These are phyloP conservation scores for Myotis daubentonii DNA, from an alignment of 2,797 vertebrate species.

Conservation along the genomic window DNA sequence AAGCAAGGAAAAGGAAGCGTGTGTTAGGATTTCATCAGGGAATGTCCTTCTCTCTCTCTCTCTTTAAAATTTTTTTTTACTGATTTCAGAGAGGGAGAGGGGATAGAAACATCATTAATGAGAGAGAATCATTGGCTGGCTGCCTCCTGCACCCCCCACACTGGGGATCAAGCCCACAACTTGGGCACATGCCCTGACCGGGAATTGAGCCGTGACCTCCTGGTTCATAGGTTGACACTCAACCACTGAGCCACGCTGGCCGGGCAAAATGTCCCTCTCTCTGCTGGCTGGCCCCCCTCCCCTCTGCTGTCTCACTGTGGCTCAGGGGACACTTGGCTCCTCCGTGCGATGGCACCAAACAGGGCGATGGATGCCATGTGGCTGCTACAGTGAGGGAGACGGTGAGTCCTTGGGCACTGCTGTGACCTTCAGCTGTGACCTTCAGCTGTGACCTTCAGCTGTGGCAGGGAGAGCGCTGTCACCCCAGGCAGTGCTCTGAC, in stretches of 20 bases:
- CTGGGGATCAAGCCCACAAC: too few species aligned
- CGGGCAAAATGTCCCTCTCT: background rate
- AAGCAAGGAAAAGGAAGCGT: accelerated
- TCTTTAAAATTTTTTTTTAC: too few species aligned
- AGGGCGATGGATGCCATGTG: accelerated
- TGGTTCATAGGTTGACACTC: too few species aligned
- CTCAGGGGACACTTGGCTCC: background rate
- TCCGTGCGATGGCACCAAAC: background rate
- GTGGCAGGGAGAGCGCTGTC: background rate
- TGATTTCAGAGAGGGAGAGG: too few species aligned
- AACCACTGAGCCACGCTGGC: too few species aligned
- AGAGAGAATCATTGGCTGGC: too few species aligned
- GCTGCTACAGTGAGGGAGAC: background rate
- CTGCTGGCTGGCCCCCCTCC: background rate
- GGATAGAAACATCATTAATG: too few species aligned
- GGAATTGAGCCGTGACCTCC: too few species aligned
- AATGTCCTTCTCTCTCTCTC: background rate
- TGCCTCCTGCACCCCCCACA: too few species aligned
- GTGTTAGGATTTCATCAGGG: background rate
- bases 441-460: background rate
- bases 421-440: background rate
- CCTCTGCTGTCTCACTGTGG: background rate
- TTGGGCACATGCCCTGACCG: too few species aligned
- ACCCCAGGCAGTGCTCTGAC: background rate
- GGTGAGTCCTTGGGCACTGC: background rate